These are phyloP conservation scores for Melipona quadrifasciata DNA, from an alignment of 1,140 invertebrate genomes.

Conservation along the genomic window DNA sequence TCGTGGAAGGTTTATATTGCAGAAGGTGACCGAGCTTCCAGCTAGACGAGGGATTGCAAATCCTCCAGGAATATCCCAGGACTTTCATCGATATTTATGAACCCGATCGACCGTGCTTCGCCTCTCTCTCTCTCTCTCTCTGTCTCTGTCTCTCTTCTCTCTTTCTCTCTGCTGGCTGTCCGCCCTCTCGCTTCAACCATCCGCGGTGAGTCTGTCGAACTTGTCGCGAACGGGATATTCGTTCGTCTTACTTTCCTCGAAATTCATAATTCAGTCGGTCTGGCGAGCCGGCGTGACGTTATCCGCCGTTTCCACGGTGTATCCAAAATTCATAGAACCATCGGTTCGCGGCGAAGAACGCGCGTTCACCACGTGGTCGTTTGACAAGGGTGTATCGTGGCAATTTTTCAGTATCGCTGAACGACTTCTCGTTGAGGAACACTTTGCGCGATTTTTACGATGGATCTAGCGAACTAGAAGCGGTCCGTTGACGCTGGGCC, in stretches of 20 bases:
- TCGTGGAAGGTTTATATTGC: slow-evolving; percentile 58
- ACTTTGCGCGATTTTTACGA: no score
- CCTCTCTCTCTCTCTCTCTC: neutral
- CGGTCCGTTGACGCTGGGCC: no score
- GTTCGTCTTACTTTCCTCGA: slow-evolving; percentile 46
- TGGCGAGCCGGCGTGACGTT: neutral
- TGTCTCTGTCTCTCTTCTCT: no score
- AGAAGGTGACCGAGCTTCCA: slow-evolving; percentile 48
- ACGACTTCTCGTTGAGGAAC: neutral
- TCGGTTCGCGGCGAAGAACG: neutral
- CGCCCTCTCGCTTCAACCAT: neutral
- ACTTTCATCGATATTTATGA: slow-evolving; percentile 59
- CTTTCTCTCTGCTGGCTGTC: neutral
- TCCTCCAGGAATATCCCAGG: slow-evolving; percentile 54
- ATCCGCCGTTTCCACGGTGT: neutral
- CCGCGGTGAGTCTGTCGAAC: slow-evolving; percentile 22
- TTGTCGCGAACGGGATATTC: slow-evolving; percentile 46
- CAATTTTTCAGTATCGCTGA: neutral
- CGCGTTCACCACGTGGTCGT: neutral
- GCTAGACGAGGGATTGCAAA: slow-evolving; percentile 47
- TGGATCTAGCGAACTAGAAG: no score
- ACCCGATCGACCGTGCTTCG: slow-evolving; percentile 50
- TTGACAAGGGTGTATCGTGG: neutral
- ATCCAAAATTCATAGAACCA: slow-evolving; percentile 41
- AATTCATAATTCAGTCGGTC: slow-evolving; percentile 44